Conservation (phyloP, 2,888 invertebrate genomes). For the Acanthosepion lycidas region DNA sequence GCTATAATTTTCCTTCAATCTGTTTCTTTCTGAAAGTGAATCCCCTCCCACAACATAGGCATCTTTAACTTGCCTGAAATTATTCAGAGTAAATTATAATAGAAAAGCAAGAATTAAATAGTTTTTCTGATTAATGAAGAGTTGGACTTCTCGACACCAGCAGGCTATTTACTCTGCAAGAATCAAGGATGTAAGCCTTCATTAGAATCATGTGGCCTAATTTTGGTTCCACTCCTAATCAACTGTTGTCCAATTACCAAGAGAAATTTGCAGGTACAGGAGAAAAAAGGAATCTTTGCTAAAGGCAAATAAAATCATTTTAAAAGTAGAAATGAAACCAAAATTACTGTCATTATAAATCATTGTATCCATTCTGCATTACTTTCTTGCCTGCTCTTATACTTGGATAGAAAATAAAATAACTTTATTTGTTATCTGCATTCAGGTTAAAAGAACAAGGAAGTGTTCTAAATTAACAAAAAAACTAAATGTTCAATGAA, state of each 20-base stretch:
- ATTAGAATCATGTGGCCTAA: conserved; percentile 20
- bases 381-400: too few relatives aligned
- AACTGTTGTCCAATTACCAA: conserved; percentile 4
- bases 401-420: too few relatives aligned
- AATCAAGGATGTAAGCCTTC: background rate
- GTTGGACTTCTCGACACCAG: background rate
- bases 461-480: too few relatives aligned
- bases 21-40: background rate
- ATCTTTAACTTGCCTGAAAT: background rate
- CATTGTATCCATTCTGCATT: too few relatives aligned
- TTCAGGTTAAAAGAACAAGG: too few relatives aligned
- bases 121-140: background rate
- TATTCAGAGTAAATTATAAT: background rate
- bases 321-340: background rate
- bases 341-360: background rate
- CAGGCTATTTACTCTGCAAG: background rate
- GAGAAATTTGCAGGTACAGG: background rate
- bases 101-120: background rate
- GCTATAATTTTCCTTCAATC: background rate
- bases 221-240: background rate
- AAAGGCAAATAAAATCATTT: background rate
- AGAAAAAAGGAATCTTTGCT: background rate
- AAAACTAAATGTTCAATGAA: too few relatives aligned
- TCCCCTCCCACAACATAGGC: background rate
- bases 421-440: too few relatives aligned